phyloP scores from a whole-genome alignment of 2,113 vertebrate genomes.

The Nycticorax nycticorax region DNA sequence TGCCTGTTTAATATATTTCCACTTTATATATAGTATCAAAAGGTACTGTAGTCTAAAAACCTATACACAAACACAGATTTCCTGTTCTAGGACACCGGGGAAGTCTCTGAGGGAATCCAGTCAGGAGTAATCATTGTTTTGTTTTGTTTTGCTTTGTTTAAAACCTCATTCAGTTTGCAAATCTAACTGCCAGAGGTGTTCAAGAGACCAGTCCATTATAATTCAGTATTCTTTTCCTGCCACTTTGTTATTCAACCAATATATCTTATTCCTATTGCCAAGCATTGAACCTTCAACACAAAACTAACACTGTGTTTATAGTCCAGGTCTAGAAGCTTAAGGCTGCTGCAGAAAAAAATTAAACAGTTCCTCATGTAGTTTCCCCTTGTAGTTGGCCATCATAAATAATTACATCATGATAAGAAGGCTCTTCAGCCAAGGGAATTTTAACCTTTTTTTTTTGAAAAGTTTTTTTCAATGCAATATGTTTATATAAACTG shows the following conservation, averaged over 20 bases:
- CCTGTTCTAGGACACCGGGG: background rate
- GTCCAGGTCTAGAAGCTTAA: background rate
- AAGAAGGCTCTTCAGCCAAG: background rate
- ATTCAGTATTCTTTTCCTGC: background rate
- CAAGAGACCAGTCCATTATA: background rate
- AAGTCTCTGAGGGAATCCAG: background rate
- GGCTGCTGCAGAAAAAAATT: background rate
- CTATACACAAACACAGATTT: background rate
- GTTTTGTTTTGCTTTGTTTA: background rate
- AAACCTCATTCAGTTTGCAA: background rate
- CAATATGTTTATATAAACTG: background rate
- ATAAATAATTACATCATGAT: background rate
- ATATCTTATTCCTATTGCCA: background rate
- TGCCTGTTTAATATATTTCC: background rate
- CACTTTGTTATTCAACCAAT: constrained; percentile 11
- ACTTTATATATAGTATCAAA: background rate
- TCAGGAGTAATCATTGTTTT: background rate
- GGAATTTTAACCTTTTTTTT: background rate
- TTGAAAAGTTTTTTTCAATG: background rate
- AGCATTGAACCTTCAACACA: background rate
- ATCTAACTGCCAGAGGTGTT: background rate
- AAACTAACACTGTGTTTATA: background rate
- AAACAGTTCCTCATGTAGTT: background rate
- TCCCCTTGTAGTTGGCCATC: background rate
- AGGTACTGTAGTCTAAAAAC: background rate